Conservation (phyloP, 2,113 vertebrate genomes). For the Mirza zaza region DNA sequence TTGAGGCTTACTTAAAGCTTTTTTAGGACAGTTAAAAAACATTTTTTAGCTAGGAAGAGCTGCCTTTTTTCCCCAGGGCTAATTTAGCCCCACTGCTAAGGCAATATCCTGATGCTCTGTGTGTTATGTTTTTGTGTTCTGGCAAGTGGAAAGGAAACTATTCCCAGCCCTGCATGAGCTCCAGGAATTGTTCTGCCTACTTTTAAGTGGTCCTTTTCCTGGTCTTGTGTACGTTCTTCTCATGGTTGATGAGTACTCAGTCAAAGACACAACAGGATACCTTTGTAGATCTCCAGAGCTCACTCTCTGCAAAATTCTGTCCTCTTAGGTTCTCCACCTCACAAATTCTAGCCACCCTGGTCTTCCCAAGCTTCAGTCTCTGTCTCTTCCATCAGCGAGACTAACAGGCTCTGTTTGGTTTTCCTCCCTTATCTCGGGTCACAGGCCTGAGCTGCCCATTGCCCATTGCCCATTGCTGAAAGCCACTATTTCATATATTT, state of each 20-base stretch:
- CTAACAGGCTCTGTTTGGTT: not conserved
- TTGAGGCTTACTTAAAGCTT: not conserved
- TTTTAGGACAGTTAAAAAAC: not conserved
- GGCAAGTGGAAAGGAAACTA: not conserved
- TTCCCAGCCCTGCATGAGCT: not conserved
- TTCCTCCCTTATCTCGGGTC: not conserved
- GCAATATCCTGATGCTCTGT: not conserved
- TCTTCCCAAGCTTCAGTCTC: not conserved
- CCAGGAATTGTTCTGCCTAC: not conserved
- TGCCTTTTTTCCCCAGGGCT: not conserved
- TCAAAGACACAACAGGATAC: not conserved
- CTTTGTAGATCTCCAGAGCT: not conserved
- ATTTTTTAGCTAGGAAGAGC: not conserved
- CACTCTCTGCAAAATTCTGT: not conserved
- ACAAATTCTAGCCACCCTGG: not conserved
- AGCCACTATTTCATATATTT: not conserved
- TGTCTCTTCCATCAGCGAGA: not conserved
- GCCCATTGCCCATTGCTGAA: not conserved
- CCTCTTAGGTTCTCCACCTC: not conserved
- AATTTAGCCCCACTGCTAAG: not conserved
- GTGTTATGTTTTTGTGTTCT: not conserved
- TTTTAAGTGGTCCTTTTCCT: not conserved
- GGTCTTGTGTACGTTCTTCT: not conserved
- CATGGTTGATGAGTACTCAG: not conserved
- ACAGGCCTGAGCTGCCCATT: not conserved